phyloP scores from a whole-genome alignment of 2,888 invertebrate genomes.

The Caenorhabditis imperialis region DNA sequence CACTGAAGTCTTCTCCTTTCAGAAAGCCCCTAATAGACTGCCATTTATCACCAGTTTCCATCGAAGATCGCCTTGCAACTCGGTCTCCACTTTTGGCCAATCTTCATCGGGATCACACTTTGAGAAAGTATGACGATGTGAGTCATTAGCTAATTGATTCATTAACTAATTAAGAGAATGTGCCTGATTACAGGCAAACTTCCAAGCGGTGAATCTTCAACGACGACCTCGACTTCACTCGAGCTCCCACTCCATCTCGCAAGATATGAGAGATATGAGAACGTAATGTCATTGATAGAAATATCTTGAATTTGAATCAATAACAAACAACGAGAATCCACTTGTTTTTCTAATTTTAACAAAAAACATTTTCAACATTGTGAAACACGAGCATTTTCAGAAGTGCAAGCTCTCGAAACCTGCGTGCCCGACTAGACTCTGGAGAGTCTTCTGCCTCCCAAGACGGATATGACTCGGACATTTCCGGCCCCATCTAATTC shows the following conservation, averaged over 20 bases:
- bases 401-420: constrained; percentile 30
- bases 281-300: too few species aligned
- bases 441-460: constrained; percentile 18
- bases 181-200: constrained; percentile 48
- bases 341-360: constrained; percentile 12
- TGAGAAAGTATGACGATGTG: constrained; percentile 67
- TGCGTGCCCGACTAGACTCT: constrained; percentile 11
- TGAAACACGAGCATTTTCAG: too few species aligned
- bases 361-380: constrained; percentile 5
- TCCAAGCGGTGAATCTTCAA: constrained; percentile 45
- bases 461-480: constrained; percentile 38
- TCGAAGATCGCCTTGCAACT: constrained; percentile 48
- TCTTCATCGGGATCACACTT: constrained; percentile 60
- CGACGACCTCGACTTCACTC: constrained; percentile 60
- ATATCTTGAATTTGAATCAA: too few species aligned
- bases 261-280: constrained; percentile 64
- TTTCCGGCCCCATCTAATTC: constrained; percentile 15
- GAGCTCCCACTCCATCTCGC: constrained; percentile 60
- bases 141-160: background rate
- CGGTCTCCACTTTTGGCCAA: constrained; percentile 57
- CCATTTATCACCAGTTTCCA: constrained; percentile 36
- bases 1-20: background rate
- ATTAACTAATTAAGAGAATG: background rate
- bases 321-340: too few species aligned
- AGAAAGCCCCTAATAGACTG: constrained; percentile 34